Conservation (phyloP, 2,113 vertebrate species). For the Bubo bubo region DNA sequence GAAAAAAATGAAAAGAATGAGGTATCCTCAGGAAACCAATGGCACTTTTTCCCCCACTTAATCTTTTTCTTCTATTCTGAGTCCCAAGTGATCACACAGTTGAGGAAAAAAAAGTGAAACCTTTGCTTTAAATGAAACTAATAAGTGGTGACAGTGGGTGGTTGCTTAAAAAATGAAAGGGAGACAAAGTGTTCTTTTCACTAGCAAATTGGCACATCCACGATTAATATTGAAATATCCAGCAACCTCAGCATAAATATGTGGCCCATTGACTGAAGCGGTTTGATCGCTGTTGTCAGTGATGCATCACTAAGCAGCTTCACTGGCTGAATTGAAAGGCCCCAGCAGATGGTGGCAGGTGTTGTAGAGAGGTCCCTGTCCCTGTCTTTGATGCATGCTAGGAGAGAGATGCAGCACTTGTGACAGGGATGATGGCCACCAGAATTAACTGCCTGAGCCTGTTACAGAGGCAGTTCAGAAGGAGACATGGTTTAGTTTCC, state of each 20-base stretch:
- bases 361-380: background rate
- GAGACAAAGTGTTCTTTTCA: background rate
- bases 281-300: background rate
- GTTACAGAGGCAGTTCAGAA: background rate
- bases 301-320: background rate
- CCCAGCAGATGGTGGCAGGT: background rate
- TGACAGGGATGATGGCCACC: background rate
- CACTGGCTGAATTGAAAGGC: background rate
- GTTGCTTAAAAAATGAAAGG: background rate
- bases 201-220: background rate
- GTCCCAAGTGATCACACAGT: background rate
- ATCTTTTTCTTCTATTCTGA: background rate
- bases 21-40: background rate
- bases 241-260: background rate
- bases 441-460: background rate
- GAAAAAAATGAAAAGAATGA: background rate
- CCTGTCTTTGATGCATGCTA: background rate
- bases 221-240: background rate
- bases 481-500: background rate
- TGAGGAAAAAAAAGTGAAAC: background rate
- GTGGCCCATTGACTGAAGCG: background rate
- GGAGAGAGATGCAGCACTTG: background rate
- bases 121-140: background rate
- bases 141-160: background rate
- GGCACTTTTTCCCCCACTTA: background rate